Evolutionary conservation across 2,113 vertebrate genomes (phyloP), one percentile per base, ranked within the genome.

Genomic region (Ophiodon elongatus): DNA sequence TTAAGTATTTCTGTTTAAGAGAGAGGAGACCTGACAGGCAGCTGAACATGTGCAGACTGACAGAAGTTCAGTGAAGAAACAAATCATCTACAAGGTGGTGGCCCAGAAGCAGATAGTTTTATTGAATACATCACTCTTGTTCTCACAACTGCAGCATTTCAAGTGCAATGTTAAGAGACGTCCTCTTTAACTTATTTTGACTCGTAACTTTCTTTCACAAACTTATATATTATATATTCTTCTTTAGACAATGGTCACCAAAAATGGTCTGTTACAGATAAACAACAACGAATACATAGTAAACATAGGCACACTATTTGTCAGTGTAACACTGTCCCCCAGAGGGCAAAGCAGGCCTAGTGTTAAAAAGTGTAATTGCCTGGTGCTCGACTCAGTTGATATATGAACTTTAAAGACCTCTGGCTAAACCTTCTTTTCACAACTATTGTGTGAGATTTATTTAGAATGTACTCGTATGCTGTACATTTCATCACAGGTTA

Each of bases 311-410:
- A 45, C 23, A 35, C 8, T 54, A 37, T 73, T 71, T 45, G 75
- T 57, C 56, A 76, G 84, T 39, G 73, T 73, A 83, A 86, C 79
- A 85, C 67, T 35, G 67, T 70, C 29, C 67, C 66, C 89, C 80
- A 85, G 56, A 86, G 87, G 72, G n/a, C 29, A 80, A 27, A 52
- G 23, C 41, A 31, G 31, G 63, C 27, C 21, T 10, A 19, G 33
- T 15, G 56, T 67, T 14, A 67, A 57, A 54, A 70, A 1, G 35
- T 23, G 11, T 10, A 1, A 52, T 13, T 23, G 19, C 23, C 14
- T 37, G 43, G 41, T 50, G 21, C 27, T 52, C 4, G 3, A n/a
- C 19, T 9, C 33, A 76, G 1, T 15, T 64, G 4, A 73, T 56
- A 63, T 57, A 57, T 50, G 11, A 59, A 39, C 41, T 66, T 15